These are phyloP conservation scores for Uropetala carovei DNA, from an alignment of 2,888 invertebrate species.

Conservation along the genomic window DNA sequence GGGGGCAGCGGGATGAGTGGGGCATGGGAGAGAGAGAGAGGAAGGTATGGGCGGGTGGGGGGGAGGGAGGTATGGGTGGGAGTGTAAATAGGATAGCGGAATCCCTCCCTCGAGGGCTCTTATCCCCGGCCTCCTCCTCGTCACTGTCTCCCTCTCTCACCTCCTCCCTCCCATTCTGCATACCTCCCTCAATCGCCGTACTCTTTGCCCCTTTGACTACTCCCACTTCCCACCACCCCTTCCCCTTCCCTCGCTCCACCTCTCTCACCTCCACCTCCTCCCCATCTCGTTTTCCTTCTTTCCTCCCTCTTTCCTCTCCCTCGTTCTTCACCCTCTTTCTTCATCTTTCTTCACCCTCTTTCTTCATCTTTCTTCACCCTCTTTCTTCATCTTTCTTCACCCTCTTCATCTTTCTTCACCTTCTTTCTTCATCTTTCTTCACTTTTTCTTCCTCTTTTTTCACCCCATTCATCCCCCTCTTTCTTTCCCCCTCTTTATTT, in stretches of 20 bases:
- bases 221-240: neutral
- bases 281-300: neutral
- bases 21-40: neutral
- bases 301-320: neutral
- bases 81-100: conserved; percentile 47
- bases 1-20: neutral
- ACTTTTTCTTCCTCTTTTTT: too few species aligned
- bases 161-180: neutral
- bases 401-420: too few species aligned
- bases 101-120: conserved; percentile 31
- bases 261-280: neutral
- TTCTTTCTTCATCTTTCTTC: too few species aligned
- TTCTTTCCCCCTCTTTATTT: neutral
- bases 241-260: neutral
- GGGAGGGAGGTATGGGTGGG: neutral
- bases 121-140: neutral
- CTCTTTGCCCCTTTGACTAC: neutral
- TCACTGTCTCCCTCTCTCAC: neutral
- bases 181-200: neutral
- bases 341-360: neutral
- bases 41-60: neutral
- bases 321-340: neutral
- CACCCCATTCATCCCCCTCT: neutral
- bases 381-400: neutral
- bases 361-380: neutral